Conservation (phyloP, 2,113 vertebrate species). For the Trogon melanurus region DNA sequence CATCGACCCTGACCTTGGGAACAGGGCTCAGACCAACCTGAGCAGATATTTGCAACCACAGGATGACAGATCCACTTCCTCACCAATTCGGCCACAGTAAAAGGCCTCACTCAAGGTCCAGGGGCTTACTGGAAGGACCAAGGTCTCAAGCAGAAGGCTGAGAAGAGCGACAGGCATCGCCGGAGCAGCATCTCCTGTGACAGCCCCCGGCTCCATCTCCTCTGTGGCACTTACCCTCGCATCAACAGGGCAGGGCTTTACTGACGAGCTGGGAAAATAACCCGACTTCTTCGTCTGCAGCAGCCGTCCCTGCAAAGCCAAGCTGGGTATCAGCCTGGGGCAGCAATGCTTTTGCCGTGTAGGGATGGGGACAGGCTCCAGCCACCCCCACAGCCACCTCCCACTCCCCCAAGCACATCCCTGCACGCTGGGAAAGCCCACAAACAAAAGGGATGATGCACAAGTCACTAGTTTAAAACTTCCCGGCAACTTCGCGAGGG, state of each 20-base stretch:
- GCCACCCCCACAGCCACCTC: neutral
- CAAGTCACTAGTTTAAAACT: neutral
- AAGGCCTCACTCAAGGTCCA: neutral
- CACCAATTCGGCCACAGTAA: accelerated
- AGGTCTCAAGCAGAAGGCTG: neutral
- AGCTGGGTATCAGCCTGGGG: neutral
- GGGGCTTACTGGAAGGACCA: neutral
- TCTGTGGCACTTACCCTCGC: constrained; percentile 80
- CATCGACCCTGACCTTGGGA: neutral
- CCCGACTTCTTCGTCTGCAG: constrained; percentile 89
- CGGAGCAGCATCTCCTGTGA: accelerated
- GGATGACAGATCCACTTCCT: neutral
- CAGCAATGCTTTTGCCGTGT: neutral
- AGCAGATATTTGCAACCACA: neutral
- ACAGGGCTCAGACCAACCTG: neutral
- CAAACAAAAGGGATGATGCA: accelerated
- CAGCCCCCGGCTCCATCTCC: neutral
- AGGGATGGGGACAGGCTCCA: neutral
- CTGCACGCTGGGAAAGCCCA: neutral
- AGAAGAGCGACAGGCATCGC: neutral
- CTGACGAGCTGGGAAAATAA: constrained; percentile 91
- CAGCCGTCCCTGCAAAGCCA: constrained; percentile 83
- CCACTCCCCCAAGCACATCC: neutral
- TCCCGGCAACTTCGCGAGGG: accelerated
- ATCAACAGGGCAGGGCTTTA: constrained; percentile 92